Evolutionary conservation across 1,140 invertebrate species (phyloP).

Genomic region (Triops cancriformis): DNA sequence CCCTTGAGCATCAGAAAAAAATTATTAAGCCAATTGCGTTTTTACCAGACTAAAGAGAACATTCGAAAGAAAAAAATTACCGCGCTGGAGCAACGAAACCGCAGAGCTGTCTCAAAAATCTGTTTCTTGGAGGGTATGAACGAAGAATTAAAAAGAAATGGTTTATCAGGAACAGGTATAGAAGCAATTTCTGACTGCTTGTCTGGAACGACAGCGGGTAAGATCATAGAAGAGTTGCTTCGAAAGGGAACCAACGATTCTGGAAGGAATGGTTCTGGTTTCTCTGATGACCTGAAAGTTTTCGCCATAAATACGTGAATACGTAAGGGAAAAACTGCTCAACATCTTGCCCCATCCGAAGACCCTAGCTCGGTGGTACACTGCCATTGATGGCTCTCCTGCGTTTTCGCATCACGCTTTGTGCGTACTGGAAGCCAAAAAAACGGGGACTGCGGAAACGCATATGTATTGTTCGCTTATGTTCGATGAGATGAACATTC

Average conservation of each 20-base stretch:
- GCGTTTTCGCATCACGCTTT: conserved; percentile 39
- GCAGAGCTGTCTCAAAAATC: background rate
- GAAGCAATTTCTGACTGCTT: too few relatives aligned
- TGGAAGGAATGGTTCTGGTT: background rate
- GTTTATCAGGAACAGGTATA: too few relatives aligned
- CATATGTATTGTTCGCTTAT: conserved; percentile 26
- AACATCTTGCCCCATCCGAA: conserved; percentile 38
- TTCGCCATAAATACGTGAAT: conserved; percentile 40
- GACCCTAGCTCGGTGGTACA: conserved; percentile 40
- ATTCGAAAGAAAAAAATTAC: background rate
- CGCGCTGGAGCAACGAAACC: background rate
- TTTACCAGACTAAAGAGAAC: too few relatives aligned
- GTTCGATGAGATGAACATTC: conserved; percentile 29
- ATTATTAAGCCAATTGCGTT: too few relatives aligned
- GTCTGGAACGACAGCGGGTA: background rate
- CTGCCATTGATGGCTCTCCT: conserved; percentile 35
- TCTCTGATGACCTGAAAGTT: conserved; percentile 26
- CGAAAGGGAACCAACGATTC: background rate
- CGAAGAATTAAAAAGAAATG: background rate
- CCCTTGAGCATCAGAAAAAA: too few relatives aligned
- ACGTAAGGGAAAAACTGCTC: conserved; percentile 38
- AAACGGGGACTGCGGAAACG: conserved; percentile 27
- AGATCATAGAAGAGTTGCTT: background rate
- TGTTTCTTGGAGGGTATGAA: background rate
- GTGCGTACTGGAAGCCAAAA: conserved; percentile 34